These are phyloP conservation scores for Diuraphis noxia DNA, from an alignment of 1,140 invertebrate species.

Conservation along the genomic window DNA sequence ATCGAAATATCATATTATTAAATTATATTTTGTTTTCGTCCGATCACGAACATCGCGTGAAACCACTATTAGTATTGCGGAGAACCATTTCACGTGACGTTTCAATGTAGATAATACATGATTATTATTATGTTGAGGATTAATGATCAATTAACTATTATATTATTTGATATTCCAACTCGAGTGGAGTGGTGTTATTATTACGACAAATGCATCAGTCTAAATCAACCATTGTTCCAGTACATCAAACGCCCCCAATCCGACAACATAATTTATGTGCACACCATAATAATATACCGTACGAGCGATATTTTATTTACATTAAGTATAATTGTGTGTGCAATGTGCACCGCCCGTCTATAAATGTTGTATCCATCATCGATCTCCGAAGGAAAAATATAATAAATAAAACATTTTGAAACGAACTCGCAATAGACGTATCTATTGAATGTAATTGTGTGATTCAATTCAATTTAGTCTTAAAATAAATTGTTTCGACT, in stretches of 20 bases:
- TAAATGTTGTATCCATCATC: not conserved
- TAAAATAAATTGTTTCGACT: not conserved
- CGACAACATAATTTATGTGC: constrained; percentile 24
- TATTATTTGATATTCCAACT: not conserved
- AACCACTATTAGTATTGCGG: not conserved
- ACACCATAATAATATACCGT: not conserved
- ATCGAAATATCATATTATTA: not conserved
- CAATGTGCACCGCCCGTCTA: too few species aligned
- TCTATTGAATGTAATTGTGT: not conserved
- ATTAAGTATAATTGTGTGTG: not conserved
- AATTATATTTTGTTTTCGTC: not conserved
- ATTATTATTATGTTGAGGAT: not conserved
- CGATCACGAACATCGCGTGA: not conserved
- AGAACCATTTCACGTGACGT: not conserved
- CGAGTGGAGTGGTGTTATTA: not conserved
- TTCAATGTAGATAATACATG: not conserved
- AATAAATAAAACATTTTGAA: not conserved
- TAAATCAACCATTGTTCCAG: constrained; percentile 14
- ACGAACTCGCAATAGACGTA: not conserved
- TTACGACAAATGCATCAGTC: not conserved
- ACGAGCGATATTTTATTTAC: constrained; percentile 15
- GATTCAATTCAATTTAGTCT: not conserved
- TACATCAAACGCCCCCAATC: constrained; percentile 23
- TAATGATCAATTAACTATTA: constrained; percentile 4
- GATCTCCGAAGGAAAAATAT: not conserved